Base-by-base conservation (phyloP, 2,113 vertebrate species). In the Casuarius casuarius region DNA sequence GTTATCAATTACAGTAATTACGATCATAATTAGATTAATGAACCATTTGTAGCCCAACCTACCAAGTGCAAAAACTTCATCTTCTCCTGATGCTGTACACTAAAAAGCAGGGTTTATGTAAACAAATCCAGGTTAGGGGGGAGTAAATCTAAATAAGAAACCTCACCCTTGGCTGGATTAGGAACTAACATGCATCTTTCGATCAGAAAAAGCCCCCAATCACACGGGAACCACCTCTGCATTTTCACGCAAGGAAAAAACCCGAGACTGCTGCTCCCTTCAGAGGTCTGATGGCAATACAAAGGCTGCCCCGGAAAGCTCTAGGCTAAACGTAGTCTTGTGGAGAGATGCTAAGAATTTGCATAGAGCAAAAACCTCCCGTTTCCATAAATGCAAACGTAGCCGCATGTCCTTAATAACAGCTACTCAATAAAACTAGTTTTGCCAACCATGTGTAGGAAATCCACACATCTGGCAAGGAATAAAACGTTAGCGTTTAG, bases 1-100 rank as follows among this genome's bases (percentile, higher is more conserved):
- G 93, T 95, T 98, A 98, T 98, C 98, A 98, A 98, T 98, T 98
- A 98, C 94, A 93, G 96, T 97, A 98, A 98, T 98, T 98, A 98
- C 72, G 72, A 80, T 95, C 96, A 94, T 98, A 98, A 98, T 98
- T 98, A 98, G 97, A 98, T 98, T 98, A 98, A 98, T 97, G 98
- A 98, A 97, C 97, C 97, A 95, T 97, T 95, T 95, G 90, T 91
- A 97, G 96, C 96, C 96, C 96, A 93, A 96, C 97, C 97, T 98
- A 97, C 96, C 79, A 95, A 96, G 95, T 95, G 94, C 90, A 96
- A 97, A 98, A 98, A 98, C 98, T 98, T 97, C 80, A 72, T 95
- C 94, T 90, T 90, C 95, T 95, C 93, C 95, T 94, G 94, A 83
- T 88, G 96, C 91, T 88, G 93, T 77, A 93, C 71, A 79, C 93